Base-by-base conservation (phyloP, 2,797 vertebrate species). In the Spheniscus humboldti region DNA sequence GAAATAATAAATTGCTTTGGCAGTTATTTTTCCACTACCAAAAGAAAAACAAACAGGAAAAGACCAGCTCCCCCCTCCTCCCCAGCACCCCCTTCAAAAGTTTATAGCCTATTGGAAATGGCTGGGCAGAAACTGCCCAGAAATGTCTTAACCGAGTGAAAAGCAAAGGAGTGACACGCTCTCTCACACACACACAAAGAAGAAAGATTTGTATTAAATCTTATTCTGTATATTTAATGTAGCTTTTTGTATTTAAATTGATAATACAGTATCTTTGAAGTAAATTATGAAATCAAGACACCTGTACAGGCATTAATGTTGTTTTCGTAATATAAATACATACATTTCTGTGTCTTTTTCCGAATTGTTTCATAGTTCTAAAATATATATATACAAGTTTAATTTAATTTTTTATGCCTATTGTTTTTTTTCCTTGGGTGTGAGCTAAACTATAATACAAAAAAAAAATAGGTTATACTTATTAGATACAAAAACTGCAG, bases 201-300 rank as follows among this genome's bases (percentile, higher is more conserved):
- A 98, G 98, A 98, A 98, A 99, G 98, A 99, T 99, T 99, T 99
- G 99, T 99, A 99, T 99, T 98, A 99, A 99, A 99, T 99, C 99
- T 99, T 99, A 99, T 99, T 98, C 99, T 99, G 99, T 99, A 99
- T 99, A 99, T 99, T 99, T 99, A 99, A 99, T 99, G 99, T 99
- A 99, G 99, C 99, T 99, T 99, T 99, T 99, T 99, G 99, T 99
- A 99, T 99, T 99, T 99, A 99, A 99, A 99, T 99, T 98, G 98
- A 99, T 99, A 98, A 99, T 98, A 99, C 99, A 98, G 98, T 99
- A 99, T 99, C 99, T 99, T 99, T 99, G 99, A 99, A 99, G 99
- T 99, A 99, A 99, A 99, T 99, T 99, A 99, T 99, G 99, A 98
- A 98, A 98, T 97, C 98, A 97, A 98, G 97, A 98, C 97, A 98